Evolutionary conservation across 2,113 vertebrate genomes (phyloP), one percentile per base, ranked within the genome.

Genomic region (Coptodon bakossiorum): DNA sequence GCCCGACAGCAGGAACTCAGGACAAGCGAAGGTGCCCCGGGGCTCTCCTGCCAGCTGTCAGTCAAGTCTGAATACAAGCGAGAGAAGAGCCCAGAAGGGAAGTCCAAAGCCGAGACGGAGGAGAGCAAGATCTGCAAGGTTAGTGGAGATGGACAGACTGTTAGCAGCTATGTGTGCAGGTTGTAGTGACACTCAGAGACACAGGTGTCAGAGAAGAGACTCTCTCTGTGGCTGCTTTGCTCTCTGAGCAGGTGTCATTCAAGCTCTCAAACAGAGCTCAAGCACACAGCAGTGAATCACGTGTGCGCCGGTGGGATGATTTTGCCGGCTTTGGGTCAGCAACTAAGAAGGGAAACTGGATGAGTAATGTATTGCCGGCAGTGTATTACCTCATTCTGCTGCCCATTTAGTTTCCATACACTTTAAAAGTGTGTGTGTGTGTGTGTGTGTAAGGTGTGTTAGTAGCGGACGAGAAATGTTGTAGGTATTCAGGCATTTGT

Each of bases 101-200:
- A 96, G 96, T 95, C 93, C 93, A 89, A 94, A 94, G 94, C 93
- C 90, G 96, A 96, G 96, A 98, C 94, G 0, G 98, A 99, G 95
- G 97, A 99, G 90, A 98, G 97, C 94, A 98, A 98, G 97, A 99
- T 99, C 96, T 98, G 98, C 97, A 96, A 96, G 96, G 96, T 97
- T 57, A 95, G 96, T 96, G 73, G 38, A 81, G 80, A 40, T 11
- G 61, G 36, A 56, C 50, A 2, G 43, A 78, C 14, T 50, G 59
- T 73, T 27, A 61, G 71, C 38, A 45, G 78, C 43, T 90, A 24
- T 52, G 29, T 5, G 34, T 27, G 22, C 63, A n/a, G 54, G 45
- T 53, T 22, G 3, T 4, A n/a, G 59, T 31, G 87, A 82, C 19
- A 7, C 48, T 88, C 83, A 3, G 43, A 5, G 71, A 76, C 34